Evolutionary conservation across 2,113 vertebrate genomes (phyloP).

Genomic region (Microtus ochrogaster): DNA sequence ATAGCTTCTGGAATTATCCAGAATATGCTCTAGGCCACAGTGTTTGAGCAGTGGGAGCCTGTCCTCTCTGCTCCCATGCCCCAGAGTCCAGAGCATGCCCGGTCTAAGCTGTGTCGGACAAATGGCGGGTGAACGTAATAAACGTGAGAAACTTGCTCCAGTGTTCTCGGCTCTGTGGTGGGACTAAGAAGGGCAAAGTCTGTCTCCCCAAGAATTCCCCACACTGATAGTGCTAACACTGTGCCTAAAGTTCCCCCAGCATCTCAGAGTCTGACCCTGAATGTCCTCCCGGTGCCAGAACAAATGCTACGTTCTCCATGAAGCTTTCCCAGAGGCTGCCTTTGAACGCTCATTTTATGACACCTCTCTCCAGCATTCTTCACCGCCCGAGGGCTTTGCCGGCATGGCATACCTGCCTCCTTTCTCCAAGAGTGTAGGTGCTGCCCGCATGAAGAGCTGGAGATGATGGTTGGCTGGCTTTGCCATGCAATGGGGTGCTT

Average conservation of each 20-base stretch:
- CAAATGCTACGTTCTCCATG: background rate
- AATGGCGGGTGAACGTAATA: background rate
- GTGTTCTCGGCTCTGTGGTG: background rate
- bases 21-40: background rate
- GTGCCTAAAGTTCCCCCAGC: background rate
- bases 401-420: background rate
- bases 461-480: background rate
- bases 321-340: slow-evolving; percentile 59
- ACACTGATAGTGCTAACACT: background rate
- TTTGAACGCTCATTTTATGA: background rate
- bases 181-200: background rate
- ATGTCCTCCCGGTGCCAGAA: background rate
- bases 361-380: slow-evolving; percentile 7
- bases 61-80: background rate
- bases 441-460: background rate
- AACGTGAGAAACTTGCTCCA: slow-evolving; percentile 2
- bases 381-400: slow-evolving; percentile 10
- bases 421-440: background rate
- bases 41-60: background rate
- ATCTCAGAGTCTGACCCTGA: background rate
- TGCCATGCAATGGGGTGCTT: background rate
- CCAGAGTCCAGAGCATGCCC: background rate
- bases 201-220: background rate
- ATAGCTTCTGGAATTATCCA: background rate
- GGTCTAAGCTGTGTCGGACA: background rate